These are phyloP conservation scores for Portevinia maculata DNA, from an alignment of 2,888 invertebrate genomes.

Conservation along the genomic window DNA sequence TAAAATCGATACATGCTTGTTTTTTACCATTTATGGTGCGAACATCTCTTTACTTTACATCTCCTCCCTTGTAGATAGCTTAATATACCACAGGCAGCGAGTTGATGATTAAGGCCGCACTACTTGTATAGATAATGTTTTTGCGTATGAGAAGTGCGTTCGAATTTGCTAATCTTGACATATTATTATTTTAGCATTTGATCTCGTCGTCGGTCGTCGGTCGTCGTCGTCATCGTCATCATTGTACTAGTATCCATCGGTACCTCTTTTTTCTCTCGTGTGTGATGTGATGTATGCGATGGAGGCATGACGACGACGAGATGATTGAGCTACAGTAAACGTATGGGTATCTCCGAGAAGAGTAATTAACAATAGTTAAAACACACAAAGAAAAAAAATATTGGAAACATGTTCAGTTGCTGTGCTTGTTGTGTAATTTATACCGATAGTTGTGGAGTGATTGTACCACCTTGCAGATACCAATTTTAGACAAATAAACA, in stretches of 20 bases:
- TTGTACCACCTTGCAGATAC: slow-evolving; percentile 72
- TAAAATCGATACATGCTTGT: slow-evolving; percentile 40
- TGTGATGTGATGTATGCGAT: slow-evolving; percentile 11
- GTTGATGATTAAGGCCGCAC: slow-evolving; percentile 54
- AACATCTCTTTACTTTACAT: slow-evolving; percentile 33
- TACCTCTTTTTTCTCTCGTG: neutral
- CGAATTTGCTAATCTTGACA: slow-evolving; percentile 69
- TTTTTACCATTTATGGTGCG: slow-evolving; percentile 53
- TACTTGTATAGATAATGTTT: no score
- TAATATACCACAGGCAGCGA: neutral
- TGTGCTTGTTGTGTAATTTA: slow-evolving; percentile 65
- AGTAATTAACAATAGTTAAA: slow-evolving; percentile 72
- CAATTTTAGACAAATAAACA: slow-evolving; percentile 67
- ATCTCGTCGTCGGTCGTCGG: slow-evolving; percentile 49
- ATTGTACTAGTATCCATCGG: slow-evolving; percentile 3
- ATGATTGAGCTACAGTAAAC: slow-evolving; percentile 64
- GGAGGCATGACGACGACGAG: slow-evolving; percentile 42
- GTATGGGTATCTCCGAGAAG: slow-evolving; percentile 46
- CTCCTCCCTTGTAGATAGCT: slow-evolving; percentile 1
- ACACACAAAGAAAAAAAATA: slow-evolving; percentile 12
- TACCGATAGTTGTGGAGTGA: slow-evolving; percentile 62
- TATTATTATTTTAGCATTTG: slow-evolving; percentile 71
- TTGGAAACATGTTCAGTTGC: slow-evolving; percentile 67
- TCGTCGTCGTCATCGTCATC: no score
- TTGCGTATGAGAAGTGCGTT: slow-evolving; percentile 68